Evolutionary conservation across 2,113 vertebrate species (phyloP), one percentile per base, ranked within the genome.

Genomic region (Apus apus): DNA sequence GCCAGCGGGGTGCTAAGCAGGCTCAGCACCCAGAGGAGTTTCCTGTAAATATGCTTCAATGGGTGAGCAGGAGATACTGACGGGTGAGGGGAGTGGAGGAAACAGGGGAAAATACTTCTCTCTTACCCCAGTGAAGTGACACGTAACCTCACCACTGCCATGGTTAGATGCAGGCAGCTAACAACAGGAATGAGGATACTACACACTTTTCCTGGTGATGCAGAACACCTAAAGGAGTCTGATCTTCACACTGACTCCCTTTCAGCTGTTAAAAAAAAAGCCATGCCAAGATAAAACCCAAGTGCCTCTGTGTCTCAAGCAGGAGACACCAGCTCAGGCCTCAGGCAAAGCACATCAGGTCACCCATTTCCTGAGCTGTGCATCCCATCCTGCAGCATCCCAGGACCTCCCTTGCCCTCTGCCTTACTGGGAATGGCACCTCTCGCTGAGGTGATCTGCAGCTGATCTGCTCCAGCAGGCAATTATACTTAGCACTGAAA

Each of bases 1-100:
- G 3, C 0, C 38, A 61, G 2, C 6, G 0, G 15, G 1, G 9
- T 1, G 11, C 60, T 20, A 9, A 50, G 8, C 22, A 8, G 66
- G 57, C 75, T n/a, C 27, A 8, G 4, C 72, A 22, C 25, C 27
- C 60, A 30, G 21, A 64, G 54, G 25, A 18, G 62, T 3, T 83
- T 66, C 77, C 87, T 93, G 72, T 45, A 45, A 79, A 50, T 0
- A 15, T 0, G 0, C 38, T 21, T 19, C 56, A 68, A 6, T 0
- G 0, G 22, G n/a, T 1, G 2, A 54, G 38, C 53, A 32, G 8
- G n/a, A 54, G 19, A 32, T 3, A 17, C 9, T 7, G 11, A 45
- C 27, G 3, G 48, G 26, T 4, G 46, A 20, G 15, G 26, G 19
- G 7, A 46, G 9, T 0, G 8, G 8, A 29, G 22, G 32, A 16